These are phyloP conservation scores for Silurus asotus DNA, from an alignment of 2,113 vertebrate species.

Conservation along the genomic window DNA sequence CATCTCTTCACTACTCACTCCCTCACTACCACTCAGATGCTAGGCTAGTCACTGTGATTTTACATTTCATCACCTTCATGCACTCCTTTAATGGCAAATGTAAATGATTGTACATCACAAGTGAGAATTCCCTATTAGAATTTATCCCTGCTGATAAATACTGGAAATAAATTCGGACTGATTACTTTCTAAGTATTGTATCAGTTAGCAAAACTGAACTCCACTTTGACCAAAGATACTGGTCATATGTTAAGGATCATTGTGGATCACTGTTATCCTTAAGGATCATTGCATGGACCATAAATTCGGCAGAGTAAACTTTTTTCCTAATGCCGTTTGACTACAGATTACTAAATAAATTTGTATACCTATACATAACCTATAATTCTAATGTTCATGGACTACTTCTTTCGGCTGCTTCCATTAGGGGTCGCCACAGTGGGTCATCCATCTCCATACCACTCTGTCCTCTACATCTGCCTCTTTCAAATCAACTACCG, in stretches of 20 bases:
- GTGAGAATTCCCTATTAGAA: background rate
- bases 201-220: conserved; percentile 20
- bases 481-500: no score
- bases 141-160: background rate
- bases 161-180: background rate
- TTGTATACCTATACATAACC: no score
- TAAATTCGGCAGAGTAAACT: background rate
- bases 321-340: conserved; percentile 18
- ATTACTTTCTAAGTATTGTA: conserved; percentile 7
- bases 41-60: conserved; percentile 56
- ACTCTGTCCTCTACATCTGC: no score
- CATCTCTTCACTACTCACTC: conserved; percentile 1
- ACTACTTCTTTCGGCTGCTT: no score
- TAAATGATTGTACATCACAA: background rate
- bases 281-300: conserved; percentile 16
- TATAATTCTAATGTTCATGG: no score
- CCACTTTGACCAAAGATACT: conserved; percentile 32
- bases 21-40: background rate
- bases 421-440: no score
- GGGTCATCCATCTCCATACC: no score
- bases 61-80: background rate
- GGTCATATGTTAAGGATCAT: no score
- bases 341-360: background rate
- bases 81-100: background rate
- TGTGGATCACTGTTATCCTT: no score